Percentiles rank a stretch among this genome's conserved stretches.
Conservation (phyloP, 2,113 vertebrate genomes). For the Catharus minimus region DNA sequence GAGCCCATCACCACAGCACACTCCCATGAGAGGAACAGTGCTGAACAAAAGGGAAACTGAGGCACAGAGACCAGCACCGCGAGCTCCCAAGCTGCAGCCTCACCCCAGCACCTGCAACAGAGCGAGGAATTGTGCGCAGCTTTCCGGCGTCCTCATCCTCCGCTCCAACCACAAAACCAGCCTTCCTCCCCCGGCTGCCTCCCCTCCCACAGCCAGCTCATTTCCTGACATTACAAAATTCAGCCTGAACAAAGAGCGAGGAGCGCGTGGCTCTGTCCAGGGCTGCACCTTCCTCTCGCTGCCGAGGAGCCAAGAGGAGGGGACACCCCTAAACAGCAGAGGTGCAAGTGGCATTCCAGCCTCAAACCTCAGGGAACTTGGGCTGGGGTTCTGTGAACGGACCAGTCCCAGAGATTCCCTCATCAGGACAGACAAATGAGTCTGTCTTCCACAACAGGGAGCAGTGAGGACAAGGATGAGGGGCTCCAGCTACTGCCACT, state of each 20-base stretch:
- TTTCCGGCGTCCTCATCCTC: slow-evolving; percentile 14
- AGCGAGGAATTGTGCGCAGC: slow-evolving; percentile 22
- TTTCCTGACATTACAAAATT: slow-evolving; percentile 52
- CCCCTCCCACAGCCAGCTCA: slow-evolving; percentile 55
- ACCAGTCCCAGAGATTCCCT: fast-evolving
- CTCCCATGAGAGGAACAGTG: fast-evolving
- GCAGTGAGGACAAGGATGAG: fast-evolving
- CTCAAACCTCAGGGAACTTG: fast-evolving
- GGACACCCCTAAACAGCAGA: not conserved
- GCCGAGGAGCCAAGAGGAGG: fast-evolving
- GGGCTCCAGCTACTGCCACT: not conserved
- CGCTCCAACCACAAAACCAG: slow-evolving; percentile 30
- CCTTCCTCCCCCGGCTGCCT: slow-evolving; percentile 23
- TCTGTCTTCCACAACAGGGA: fast-evolving
- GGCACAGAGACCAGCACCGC: not conserved
- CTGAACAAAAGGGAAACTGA: slow-evolving; percentile 10
- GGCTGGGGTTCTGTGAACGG: fast-evolving
- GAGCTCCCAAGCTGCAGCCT: not conserved
- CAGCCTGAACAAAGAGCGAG: not conserved
- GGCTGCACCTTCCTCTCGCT: not conserved
- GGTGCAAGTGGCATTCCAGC: not conserved
- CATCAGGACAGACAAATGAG: not conserved
- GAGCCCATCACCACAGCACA: not conserved
- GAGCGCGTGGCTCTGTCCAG: not conserved
- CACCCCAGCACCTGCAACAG: not conserved